Percentiles rank a stretch among this genome's conserved stretches.
phyloP scores from a whole-genome alignment of 2,113 vertebrate species.

The Pimephales promelas region DNA sequence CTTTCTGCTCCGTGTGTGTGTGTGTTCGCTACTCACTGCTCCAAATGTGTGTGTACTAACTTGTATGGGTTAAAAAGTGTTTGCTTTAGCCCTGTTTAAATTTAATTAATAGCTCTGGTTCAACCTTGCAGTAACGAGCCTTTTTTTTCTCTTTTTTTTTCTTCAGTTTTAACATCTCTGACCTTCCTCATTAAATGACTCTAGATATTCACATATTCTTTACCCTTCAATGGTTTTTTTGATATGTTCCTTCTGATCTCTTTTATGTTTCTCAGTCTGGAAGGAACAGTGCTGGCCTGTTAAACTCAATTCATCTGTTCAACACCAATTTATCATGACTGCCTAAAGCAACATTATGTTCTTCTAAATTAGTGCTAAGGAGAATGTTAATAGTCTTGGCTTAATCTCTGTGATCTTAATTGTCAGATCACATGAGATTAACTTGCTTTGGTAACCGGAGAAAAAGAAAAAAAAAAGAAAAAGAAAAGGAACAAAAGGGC shows the following conservation, averaged over 20 bases:
- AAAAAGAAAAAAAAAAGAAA: background rate
- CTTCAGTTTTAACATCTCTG: background rate
- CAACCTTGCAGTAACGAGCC: conserved; percentile 24
- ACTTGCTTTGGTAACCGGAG: conserved; percentile 5
- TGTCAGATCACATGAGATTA: conserved; percentile 16
- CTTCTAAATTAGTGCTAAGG: background rate
- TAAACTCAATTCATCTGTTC: background rate
- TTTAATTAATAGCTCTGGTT: conserved; percentile 24
- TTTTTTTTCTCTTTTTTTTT: too few relatives aligned
- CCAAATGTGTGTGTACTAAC: too few relatives aligned
- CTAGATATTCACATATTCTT: background rate
- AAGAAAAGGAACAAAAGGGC: background rate
- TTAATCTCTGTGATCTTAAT: conserved; percentile 1
- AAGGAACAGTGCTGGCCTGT: background rate
- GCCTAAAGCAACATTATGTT: conserved; percentile 10
- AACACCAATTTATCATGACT: conserved; percentile 16
- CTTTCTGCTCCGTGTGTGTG: too few relatives aligned
- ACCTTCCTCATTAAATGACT: conserved; percentile 35
- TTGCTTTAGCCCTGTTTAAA: conserved; percentile 17
- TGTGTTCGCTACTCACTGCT: too few relatives aligned
- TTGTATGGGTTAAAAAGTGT: too few relatives aligned
- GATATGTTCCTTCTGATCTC: background rate
- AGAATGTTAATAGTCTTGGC: conserved; percentile 9
- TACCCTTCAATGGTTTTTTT: conserved; percentile 20
- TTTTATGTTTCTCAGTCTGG: conserved; percentile 13